These are phyloP conservation scores for Rugalucina vietnamica DNA, from an alignment of 2,888 invertebrate species.

Conservation along the genomic window DNA sequence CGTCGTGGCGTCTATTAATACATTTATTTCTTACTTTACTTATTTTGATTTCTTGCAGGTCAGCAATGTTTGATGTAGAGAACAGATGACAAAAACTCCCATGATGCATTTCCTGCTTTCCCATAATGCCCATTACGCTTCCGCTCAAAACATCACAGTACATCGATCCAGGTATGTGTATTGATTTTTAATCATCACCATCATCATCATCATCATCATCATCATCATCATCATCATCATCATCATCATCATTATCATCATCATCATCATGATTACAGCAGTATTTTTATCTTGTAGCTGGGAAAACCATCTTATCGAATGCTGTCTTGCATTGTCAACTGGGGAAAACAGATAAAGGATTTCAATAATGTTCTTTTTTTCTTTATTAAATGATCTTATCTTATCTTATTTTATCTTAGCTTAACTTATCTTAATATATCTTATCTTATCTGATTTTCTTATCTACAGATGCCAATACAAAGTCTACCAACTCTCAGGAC, in stretches of 20 bases:
- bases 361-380: too few species aligned
- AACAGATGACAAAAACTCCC: conserved; percentile 19
- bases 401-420: too few species aligned
- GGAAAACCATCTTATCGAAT: neutral
- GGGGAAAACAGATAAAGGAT: neutral
- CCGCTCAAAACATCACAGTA: conserved; percentile 71
- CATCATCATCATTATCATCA: neutral
- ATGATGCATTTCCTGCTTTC: conserved; percentile 42
- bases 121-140: conserved; percentile 73
- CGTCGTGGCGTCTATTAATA: neutral
- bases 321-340: neutral
- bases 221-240: too few species aligned
- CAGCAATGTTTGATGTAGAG: neutral
- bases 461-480: too few species aligned
- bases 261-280: neutral
- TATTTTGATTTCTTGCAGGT: neutral
- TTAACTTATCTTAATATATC: too few species aligned
- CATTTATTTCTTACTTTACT: neutral
- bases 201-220: neutral
- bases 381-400: too few species aligned
- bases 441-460: too few species aligned
- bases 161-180: conserved; percentile 71
- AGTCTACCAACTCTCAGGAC: conserved; percentile 65
- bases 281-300: neutral
- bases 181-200: neutral